These are phyloP conservation scores for Menidia menidia DNA, from an alignment of 2,797 vertebrate genomes.

Conservation along the genomic window DNA sequence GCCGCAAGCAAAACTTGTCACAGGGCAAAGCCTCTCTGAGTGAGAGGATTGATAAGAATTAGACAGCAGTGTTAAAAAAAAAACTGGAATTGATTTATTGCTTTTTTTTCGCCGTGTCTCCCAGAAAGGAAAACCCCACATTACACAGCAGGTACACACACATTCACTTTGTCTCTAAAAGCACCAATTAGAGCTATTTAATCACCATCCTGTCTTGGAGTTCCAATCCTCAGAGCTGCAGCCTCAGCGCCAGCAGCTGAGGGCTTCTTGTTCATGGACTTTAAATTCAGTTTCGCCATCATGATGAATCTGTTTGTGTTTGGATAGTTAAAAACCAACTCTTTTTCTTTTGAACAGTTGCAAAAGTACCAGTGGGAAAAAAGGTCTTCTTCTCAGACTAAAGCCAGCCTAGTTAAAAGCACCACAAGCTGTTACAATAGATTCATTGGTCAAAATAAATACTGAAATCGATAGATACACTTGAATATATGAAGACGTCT, in stretches of 20 bases:
- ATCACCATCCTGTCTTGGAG: conserved; percentile 37
- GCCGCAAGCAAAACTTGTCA: not conserved
- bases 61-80: not conserved
- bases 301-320: not conserved
- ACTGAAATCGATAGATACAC: no score
- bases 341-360: not conserved
- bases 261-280: not conserved
- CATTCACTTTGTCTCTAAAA: conserved; percentile 30
- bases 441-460: no score
- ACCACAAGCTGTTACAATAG: no score
- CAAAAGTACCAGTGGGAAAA: not conserved
- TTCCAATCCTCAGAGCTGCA: not conserved
- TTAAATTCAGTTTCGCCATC: conserved; percentile 1
- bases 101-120: conserved; percentile 6
- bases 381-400: no score
- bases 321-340: not conserved
- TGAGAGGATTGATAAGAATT: not conserved
- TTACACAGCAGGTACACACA: not conserved
- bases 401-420: no score
- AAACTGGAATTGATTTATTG: conserved; percentile 4
- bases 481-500: no score
- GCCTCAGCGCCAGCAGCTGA: not conserved
- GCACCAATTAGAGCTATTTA: conserved; percentile 64
- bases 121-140: not conserved
- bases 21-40: not conserved